Evolutionary conservation across 2,888 invertebrate genomes (phyloP), one percentile per base, ranked within the genome.

Genomic region (Drosophila pseudotalamancana): DNA sequence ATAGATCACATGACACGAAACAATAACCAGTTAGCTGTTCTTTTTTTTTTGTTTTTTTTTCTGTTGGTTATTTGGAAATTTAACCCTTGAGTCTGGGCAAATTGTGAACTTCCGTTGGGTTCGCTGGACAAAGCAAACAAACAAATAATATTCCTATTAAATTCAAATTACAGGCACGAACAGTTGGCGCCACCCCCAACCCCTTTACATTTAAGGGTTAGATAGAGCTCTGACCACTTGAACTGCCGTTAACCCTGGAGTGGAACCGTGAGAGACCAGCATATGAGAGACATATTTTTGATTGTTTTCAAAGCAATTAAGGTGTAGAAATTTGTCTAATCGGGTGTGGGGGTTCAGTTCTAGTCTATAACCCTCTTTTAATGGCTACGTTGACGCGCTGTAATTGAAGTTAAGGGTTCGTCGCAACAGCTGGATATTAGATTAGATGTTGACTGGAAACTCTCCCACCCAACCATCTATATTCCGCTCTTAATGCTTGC

Each of bases 121-220:
- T 32, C 14, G 32, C 50, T 59, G 54, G 53, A 48, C 46, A 59
- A 49, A 23, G 21, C 39, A 67, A 56, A 83, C 62, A 83, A 77
- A 80, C 69, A 74, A 74, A 81, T 64, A 71, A 65, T 74, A 65
- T 69, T 82, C 71, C 79, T 61, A 79, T 77, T 82, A 82, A 82
- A 85, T 79, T 77, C 79, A 77, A 85, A 85, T 79, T 77, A 82
- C 64, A 73, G 68, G 69, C 78, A 72, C 72, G 67, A 78, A 84
- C 72, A 69, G 75, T 68, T 81, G 78, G 74, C 61, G 57, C 65
- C 57, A n/a, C n/a, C n/a, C n/a, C n/a, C n/a, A n/a, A n/a, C n/a
- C 45, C 37, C 46, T 12, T 27, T n/a, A 11, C 27, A n/a, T 6
- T 54, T 43, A 77, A 77, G 74, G 64, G 63, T 71, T 71, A 65